Percentiles rank a stretch among this genome's conserved stretches.
phyloP scores from a whole-genome alignment of 2,113 vertebrate species.

The Illadopsis cleaveri region DNA sequence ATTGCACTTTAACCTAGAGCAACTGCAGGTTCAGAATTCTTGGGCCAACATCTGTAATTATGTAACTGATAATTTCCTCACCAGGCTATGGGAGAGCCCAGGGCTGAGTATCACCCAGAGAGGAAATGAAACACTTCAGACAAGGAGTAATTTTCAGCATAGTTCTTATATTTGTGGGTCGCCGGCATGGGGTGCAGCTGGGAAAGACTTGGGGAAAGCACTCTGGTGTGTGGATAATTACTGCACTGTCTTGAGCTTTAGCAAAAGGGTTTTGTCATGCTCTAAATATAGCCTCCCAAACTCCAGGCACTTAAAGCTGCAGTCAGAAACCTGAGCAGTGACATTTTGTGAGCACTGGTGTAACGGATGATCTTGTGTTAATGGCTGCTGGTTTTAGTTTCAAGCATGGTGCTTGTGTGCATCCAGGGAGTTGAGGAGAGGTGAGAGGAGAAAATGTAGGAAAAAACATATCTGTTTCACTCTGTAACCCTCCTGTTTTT shows the following conservation, averaged over 20 bases:
- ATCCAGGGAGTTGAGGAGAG: not conserved
- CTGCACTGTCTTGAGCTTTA: not conserved
- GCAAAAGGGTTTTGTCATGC: not conserved
- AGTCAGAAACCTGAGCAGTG: conserved; percentile 10
- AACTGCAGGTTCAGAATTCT: conserved; percentile 47
- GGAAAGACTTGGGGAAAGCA: not conserved
- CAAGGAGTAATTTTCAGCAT: conserved; percentile 18
- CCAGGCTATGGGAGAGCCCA: not conserved
- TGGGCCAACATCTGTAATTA: conserved; percentile 45
- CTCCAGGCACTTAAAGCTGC: not conserved
- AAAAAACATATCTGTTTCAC: not conserved
- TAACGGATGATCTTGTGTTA: not conserved
- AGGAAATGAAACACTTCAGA: conserved; percentile 61
- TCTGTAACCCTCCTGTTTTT: not conserved
- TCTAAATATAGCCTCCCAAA: conserved; percentile 40
- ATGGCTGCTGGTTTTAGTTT: not conserved
- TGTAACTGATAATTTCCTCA: conserved; percentile 56
- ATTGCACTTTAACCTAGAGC: not conserved
- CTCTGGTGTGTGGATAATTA: conserved; percentile 25
- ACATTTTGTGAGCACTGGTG: not conserved
- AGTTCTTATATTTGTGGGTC: conserved; percentile 32
- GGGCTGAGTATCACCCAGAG: conserved; percentile 45
- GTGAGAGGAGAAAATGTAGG: not conserved
- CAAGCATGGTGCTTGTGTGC: not conserved
- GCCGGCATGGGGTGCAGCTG: not conserved